phyloP scores from a whole-genome alignment of 2,113 vertebrate genomes.

The Tragelaphus imberbis region DNA sequence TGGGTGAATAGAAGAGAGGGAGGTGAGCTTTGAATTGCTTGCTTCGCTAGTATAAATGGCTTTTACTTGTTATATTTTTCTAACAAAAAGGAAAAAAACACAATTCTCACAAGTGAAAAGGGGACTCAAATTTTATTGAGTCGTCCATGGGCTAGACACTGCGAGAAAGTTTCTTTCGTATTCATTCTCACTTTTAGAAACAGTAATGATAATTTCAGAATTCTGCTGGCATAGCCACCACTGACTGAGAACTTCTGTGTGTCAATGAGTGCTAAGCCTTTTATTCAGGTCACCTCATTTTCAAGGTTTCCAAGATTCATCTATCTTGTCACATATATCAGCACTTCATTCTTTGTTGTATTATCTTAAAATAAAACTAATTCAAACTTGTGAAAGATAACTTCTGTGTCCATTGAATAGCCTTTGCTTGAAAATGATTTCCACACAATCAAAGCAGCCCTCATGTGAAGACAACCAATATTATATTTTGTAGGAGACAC shows the following conservation, averaged over 20 bases:
- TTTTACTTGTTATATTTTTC: background rate
- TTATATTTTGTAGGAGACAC: background rate
- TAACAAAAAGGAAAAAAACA: background rate
- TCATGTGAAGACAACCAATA: background rate
- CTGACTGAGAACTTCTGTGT: background rate
- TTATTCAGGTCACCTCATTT: background rate
- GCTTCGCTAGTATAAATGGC: background rate
- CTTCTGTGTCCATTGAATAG: background rate
- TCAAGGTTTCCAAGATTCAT: background rate
- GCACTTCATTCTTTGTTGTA: background rate
- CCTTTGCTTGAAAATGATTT: background rate
- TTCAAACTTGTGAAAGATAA: background rate
- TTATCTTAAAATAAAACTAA: background rate
- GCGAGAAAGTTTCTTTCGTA: background rate
- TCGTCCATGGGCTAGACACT: background rate
- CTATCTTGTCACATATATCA: background rate
- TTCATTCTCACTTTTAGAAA: background rate
- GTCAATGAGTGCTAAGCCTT: background rate
- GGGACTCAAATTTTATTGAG: background rate
- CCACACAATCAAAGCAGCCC: background rate
- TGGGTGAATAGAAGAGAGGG: background rate
- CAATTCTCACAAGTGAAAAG: background rate
- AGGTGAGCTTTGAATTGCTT: background rate
- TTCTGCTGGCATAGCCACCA: background rate
- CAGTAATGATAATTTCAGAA: background rate